phyloP scores from a whole-genome alignment of 2,113 vertebrate genomes.

The Tenrec ecaudatus region DNA sequence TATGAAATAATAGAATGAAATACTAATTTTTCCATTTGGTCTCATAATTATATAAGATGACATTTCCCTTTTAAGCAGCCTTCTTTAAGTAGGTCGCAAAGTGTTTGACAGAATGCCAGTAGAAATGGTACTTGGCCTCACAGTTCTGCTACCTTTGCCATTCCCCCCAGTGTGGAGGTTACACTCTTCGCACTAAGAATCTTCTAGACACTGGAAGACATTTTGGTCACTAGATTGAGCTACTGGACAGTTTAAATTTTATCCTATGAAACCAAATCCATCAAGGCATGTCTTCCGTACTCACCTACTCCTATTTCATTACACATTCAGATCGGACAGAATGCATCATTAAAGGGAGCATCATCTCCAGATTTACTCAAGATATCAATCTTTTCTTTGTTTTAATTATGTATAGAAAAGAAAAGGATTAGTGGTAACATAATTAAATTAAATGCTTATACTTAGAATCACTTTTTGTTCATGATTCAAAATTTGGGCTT shows the following conservation, averaged over 20 bases:
- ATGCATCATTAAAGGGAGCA: background rate
- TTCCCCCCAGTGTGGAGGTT: background rate
- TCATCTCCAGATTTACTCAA: background rate
- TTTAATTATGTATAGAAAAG: background rate
- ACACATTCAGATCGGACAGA: background rate
- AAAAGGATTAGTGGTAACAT: background rate
- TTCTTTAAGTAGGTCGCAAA: background rate
- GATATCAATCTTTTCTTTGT: background rate
- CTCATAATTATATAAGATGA: background rate
- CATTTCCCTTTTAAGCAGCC: background rate
- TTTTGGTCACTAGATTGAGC: background rate
- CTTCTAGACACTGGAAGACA: background rate
- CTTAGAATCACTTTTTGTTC: background rate
- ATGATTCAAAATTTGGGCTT: conserved; percentile 22
- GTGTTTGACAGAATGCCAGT: background rate
- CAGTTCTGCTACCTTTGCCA: background rate
- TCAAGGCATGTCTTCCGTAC: background rate
- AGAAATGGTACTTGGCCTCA: background rate
- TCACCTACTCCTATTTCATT: background rate
- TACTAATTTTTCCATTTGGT: background rate
- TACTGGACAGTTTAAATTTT: background rate
- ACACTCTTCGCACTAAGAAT: background rate
- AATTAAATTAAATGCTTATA: background rate
- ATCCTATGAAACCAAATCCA: background rate
- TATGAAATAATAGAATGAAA: background rate